Percentiles rank a stretch among this genome's conserved stretches.
phyloP scores from a whole-genome alignment of 2,113 vertebrate species.

The Excalfactoria chinensis region DNA sequence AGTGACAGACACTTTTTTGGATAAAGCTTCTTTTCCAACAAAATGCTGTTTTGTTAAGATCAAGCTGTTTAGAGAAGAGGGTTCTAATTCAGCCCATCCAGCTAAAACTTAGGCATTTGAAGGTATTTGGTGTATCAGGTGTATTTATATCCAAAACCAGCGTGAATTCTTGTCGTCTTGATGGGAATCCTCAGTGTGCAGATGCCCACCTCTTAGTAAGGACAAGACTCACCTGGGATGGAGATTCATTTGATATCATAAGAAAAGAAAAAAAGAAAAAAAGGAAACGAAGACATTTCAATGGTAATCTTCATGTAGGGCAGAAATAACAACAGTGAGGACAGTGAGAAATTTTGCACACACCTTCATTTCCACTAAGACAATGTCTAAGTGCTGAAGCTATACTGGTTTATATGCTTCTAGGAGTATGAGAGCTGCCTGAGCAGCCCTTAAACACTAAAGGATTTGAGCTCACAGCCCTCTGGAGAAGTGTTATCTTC shows the following conservation, averaged over 20 bases:
- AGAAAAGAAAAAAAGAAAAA: background rate
- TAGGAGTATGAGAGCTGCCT: background rate
- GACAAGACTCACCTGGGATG: rapidly evolving
- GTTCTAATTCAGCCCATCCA: background rate
- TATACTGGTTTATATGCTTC: background rate
- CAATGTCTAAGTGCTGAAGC: background rate
- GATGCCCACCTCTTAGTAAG: background rate
- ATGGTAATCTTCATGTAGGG: background rate
- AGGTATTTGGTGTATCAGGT: background rate
- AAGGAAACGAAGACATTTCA: background rate
- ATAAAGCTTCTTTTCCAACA: background rate
- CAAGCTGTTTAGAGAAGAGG: background rate
- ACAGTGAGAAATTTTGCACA: background rate
- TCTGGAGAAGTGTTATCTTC: background rate
- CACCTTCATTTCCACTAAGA: background rate
- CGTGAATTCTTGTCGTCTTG: background rate
- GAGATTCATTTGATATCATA: rapidly evolving
- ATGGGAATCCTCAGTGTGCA: background rate
- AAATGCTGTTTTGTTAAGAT: background rate
- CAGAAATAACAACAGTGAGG: background rate
- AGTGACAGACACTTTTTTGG: background rate
- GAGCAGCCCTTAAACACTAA: background rate
- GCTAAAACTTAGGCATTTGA: background rate
- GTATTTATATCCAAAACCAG: background rate
- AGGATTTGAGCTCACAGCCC: background rate